Conservation (phyloP, 2,888 invertebrate genomes). For the Boloria euphrosyne region DNA sequence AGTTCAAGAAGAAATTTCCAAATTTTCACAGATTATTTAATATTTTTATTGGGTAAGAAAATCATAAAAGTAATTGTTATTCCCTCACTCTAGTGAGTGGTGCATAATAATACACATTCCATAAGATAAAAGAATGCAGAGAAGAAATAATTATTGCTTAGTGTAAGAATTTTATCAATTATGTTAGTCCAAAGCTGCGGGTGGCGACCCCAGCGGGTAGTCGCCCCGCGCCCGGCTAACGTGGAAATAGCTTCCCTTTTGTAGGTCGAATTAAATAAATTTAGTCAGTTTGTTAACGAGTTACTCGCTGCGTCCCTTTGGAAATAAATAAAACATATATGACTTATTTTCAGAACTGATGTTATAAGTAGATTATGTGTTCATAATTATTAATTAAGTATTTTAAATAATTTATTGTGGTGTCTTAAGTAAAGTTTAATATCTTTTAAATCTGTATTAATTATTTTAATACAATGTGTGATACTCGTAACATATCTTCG, state of each 20-base stretch:
- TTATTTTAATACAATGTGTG: too few relatives aligned
- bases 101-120: conserved; percentile 53
- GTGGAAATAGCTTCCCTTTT: conserved; percentile 41
- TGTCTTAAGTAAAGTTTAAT: too few relatives aligned
- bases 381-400: neutral
- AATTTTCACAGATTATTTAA: too few relatives aligned
- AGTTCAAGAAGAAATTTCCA: too few relatives aligned
- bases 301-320: conserved; percentile 22
- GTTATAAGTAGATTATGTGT: neutral
- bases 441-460: too few relatives aligned
- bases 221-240: conserved; percentile 43
- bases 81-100: conserved; percentile 3
- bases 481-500: neutral
- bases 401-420: neutral
- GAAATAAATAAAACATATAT: conserved; percentile 21
- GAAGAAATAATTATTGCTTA: conserved; percentile 56
- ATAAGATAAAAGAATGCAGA: conserved; percentile 62
- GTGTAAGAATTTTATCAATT: conserved; percentile 76
- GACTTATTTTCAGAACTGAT: neutral
- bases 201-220: conserved; percentile 56
- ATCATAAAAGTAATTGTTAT: too few relatives aligned
- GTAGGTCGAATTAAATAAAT: conserved; percentile 31
- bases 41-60: too few relatives aligned
- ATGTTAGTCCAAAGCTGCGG: conserved; percentile 53
- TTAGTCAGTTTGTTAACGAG: conserved; percentile 32